Conservation (phyloP, 2,888 invertebrate genomes). For the Amphipoea lucens region DNA sequence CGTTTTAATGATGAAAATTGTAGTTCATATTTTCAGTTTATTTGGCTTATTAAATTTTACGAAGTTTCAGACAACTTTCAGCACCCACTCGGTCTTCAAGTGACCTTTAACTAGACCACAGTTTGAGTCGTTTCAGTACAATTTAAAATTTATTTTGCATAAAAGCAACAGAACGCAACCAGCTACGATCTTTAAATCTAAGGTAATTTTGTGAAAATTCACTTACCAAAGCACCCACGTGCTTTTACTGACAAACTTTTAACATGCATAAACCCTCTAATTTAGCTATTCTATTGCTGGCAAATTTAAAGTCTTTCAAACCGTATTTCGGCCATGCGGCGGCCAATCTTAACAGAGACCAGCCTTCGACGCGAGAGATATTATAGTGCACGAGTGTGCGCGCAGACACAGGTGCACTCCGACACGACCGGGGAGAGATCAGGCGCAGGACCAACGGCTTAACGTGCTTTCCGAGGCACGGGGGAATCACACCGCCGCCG, state of each 20-base stretch:
- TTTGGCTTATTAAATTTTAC: conserved; percentile 11
- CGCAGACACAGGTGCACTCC: too few relatives aligned
- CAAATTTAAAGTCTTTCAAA: too few relatives aligned
- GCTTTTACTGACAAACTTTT: not conserved
- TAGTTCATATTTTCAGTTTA: not conserved
- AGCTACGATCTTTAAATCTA: not conserved
- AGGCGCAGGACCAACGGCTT: too few relatives aligned
- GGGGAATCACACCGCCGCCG: too few relatives aligned
- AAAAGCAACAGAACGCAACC: not conserved
- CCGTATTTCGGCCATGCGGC: too few relatives aligned
- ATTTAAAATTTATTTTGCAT: conserved; percentile 8
- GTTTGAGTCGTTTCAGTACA: not conserved
- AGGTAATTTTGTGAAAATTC: too few relatives aligned
- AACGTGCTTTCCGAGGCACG: too few relatives aligned
- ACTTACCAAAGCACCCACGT: not conserved
- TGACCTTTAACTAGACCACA: conserved; percentile 21
- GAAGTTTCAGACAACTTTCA: conserved; percentile 12
- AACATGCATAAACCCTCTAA: not conserved
- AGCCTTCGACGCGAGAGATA: too few relatives aligned
- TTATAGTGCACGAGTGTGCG: too few relatives aligned
- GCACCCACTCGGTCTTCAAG: not conserved
- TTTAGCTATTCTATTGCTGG: too few relatives aligned
- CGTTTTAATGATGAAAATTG: not conserved
- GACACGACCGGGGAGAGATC: too few relatives aligned
- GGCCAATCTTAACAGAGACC: too few relatives aligned